Percentiles rank a stretch among this genome's conserved stretches.
Evolutionary conservation across 2,113 vertebrate species (phyloP).

Genomic region (Oophaga pumilio): DNA sequence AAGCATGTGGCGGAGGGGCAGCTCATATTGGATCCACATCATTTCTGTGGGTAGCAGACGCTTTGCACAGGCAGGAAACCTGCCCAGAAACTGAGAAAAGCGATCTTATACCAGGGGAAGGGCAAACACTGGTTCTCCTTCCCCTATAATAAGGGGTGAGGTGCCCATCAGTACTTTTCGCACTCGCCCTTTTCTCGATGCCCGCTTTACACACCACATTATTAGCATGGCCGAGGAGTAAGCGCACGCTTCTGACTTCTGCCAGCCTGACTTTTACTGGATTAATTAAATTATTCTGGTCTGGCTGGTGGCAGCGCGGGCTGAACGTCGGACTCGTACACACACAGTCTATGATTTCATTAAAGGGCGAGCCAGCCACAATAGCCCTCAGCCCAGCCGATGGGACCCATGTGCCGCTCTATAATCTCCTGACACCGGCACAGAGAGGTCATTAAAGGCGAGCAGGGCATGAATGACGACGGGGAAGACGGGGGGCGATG

Average conservation of each 20-base stretch:
- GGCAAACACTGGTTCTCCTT: no score
- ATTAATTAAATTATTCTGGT: constrained; percentile 28
- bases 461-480: not conserved
- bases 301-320: constrained; percentile 13
- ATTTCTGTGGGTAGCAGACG: no score
- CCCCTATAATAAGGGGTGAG: no score
- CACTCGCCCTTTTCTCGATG: no score
- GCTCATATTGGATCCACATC: no score
- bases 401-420: not conserved
- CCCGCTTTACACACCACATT: no score
- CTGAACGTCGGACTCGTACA: not conserved
- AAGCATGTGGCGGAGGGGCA: no score
- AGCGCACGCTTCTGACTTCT: not conserved
- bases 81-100: no score
- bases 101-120: no score
- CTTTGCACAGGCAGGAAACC: no score
- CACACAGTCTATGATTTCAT: constrained; percentile 5
- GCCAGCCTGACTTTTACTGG: not conserved
- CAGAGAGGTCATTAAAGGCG: not conserved
- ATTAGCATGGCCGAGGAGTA: no score
- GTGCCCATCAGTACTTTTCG: no score
- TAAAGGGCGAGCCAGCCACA: not conserved
- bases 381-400: constrained; percentile 9
- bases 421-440: not conserved
- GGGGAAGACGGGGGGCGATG: constrained; percentile 5